These are phyloP conservation scores for Cyanoderma ruficeps DNA, from an alignment of 2,113 vertebrate species.

Conservation along the genomic window DNA sequence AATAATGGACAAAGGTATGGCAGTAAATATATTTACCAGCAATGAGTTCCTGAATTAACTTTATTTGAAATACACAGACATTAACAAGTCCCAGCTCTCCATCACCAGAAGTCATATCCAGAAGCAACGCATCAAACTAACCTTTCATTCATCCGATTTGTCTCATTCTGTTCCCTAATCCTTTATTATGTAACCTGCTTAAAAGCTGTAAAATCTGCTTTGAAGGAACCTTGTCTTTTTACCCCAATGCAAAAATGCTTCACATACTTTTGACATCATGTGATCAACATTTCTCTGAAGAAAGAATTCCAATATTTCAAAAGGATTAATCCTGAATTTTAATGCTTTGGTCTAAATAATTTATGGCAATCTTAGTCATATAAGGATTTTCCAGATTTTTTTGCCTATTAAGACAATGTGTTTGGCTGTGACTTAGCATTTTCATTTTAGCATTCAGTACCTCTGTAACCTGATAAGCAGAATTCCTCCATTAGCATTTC, in stretches of 20 bases:
- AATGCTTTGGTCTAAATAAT: background rate
- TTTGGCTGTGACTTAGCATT: background rate
- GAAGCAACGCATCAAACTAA: slow-evolving; percentile 6
- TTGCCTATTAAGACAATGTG: background rate
- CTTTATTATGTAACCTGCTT: slow-evolving; percentile 59
- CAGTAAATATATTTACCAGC: background rate
- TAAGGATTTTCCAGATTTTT: background rate
- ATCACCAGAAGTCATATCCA: background rate
- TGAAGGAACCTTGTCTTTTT: slow-evolving; percentile 50
- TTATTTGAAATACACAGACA: background rate
- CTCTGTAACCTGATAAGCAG: background rate
- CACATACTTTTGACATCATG: slow-evolving; percentile 38
- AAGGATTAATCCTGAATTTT: background rate
- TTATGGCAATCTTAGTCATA: background rate
- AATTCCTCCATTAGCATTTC: background rate
- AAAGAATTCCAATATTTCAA: background rate
- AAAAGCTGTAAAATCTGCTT: slow-evolving; percentile 60
- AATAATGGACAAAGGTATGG: rapidly evolving
- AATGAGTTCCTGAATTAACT: background rate
- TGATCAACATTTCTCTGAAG: background rate
- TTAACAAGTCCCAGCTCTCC: background rate
- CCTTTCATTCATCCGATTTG: slow-evolving; percentile 53
- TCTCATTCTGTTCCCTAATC: slow-evolving; percentile 57
- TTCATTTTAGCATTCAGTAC: background rate
- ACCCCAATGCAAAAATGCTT: slow-evolving; percentile 36